Conservation (phyloP, 1,140 invertebrate genomes). For the Trichoplusia ni region DNA sequence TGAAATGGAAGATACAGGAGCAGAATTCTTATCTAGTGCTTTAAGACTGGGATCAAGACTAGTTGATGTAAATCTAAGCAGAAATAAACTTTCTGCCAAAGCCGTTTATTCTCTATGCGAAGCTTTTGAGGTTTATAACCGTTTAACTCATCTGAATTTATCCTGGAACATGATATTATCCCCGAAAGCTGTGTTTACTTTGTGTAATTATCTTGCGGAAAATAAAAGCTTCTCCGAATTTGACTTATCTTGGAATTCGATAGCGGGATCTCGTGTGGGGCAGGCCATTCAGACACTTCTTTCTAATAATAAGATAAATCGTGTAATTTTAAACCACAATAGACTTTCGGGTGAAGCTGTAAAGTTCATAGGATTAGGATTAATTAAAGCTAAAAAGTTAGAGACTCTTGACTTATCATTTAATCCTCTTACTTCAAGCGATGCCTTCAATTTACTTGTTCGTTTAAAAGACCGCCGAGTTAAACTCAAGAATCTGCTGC, state of each 20-base stretch:
- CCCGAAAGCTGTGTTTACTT: not conserved
- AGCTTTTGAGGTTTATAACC: not conserved
- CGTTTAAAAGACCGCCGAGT: not conserved
- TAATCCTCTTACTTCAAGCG: not conserved
- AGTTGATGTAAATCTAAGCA: not conserved
- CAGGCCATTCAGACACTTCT: not conserved
- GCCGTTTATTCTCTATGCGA: too few relatives aligned
- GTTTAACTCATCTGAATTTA: not conserved
- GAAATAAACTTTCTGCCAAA: not conserved
- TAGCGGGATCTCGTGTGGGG: not conserved
- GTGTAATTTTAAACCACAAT: not conserved
- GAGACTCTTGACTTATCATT: not conserved
- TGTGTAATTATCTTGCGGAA: not conserved
- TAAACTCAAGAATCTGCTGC: not conserved
- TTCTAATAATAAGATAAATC: not conserved
- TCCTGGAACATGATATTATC: not conserved
- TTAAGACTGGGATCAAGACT: constrained; percentile 46
- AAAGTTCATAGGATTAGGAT: not conserved
- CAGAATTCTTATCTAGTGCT: constrained; percentile 50
- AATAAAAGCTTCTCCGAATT: not conserved
- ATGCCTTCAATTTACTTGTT: not conserved
- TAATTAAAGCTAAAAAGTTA: not conserved
- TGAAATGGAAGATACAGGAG: constrained; percentile 58
- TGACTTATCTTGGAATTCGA: not conserved
- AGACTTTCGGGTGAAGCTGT: not conserved